Evolutionary conservation across 2,797 vertebrate genomes (phyloP).

Genomic region (Coranthus polyacanthus): DNA sequence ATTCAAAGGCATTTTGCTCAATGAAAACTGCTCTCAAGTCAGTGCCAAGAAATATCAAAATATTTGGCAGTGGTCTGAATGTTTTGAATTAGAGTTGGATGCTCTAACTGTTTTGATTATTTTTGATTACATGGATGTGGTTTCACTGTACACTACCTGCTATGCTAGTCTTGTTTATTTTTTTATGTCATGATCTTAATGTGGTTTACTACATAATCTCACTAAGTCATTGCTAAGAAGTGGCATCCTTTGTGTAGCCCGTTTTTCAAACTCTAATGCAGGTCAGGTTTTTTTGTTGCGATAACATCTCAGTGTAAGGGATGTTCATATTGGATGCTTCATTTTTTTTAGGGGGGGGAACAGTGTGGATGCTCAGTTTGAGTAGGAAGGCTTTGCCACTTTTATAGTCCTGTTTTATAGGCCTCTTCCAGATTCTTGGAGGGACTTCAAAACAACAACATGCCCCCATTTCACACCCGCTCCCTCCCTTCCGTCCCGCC

Average conservation of each 20-base stretch:
- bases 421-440: slow-evolving; percentile 86
- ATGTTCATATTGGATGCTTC: slow-evolving; percentile 29
- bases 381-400: slow-evolving; percentile 72
- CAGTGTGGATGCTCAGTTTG: slow-evolving; percentile 53
- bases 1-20: background rate
- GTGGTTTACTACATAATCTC: slow-evolving; percentile 7
- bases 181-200: slow-evolving; percentile 8
- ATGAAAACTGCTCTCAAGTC: background rate
- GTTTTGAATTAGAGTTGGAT: slow-evolving; percentile 1
- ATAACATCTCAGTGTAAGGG: slow-evolving; percentile 7
- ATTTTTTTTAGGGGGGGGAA: slow-evolving; percentile 17
- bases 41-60: slow-evolving; percentile 8
- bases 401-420: slow-evolving; percentile 88
- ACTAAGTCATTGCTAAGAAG: slow-evolving; percentile 8
- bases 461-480: slow-evolving; percentile 80
- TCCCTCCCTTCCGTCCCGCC: slow-evolving; percentile 73
- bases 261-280: background rate
- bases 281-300: background rate
- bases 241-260: background rate
- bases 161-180: slow-evolving; percentile 1
- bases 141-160: background rate
- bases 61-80: background rate
- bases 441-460: slow-evolving; percentile 88
- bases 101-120: background rate
- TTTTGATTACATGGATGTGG: background rate